Evolutionary conservation across 2,797 vertebrate genomes (phyloP), one percentile per base, ranked within the genome.

Genomic region (Phalloptychus januarius): DNA sequence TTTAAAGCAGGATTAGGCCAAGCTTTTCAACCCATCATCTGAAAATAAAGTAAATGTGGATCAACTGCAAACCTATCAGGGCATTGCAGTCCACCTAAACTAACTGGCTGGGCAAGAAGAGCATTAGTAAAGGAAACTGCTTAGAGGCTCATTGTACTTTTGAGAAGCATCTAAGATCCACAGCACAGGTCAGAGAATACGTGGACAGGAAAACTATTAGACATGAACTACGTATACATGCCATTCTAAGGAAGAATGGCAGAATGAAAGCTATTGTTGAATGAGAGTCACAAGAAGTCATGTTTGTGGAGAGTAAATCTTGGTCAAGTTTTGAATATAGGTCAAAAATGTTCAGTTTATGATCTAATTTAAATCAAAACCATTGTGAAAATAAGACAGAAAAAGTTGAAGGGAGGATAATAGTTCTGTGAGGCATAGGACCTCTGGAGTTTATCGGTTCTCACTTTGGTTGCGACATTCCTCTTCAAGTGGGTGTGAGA

Each of bases 401-500:
- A 52, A 73, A 54, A 16, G 4, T 18, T 44, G 40, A 70, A 72
- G 2, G 13, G 11, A 4, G 67, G 44, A 15, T 69, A 42, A 25
- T n/a, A 69, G 4, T 69, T 69, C 11, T 40, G 20, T 67, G 13
- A 28, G 67, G 40, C 40, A 28, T 3, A 20, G 65, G 5, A 69
- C 72, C 69, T 71, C 73, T 75, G 76, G 50, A 38, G 11, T 78
- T 69, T 71, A 71, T 15, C 58, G 75, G 56, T 52, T 61, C 73
- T 52, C 67, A 72, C 85, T 71, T 70, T 25, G 73, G 63, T 71
- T 87, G 33, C 72, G 80, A 85, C 74, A 79, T 73, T 61, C 71
- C 31, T 82, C 45, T 76, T 79, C 77, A 73, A 73, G 72, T 36
- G 72, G 63, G 82, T 87, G 63, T 85, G 85, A 89, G 84, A 82